Conservation (phyloP, 1,140 invertebrate species). For the Oreohelix idahoensis region DNA sequence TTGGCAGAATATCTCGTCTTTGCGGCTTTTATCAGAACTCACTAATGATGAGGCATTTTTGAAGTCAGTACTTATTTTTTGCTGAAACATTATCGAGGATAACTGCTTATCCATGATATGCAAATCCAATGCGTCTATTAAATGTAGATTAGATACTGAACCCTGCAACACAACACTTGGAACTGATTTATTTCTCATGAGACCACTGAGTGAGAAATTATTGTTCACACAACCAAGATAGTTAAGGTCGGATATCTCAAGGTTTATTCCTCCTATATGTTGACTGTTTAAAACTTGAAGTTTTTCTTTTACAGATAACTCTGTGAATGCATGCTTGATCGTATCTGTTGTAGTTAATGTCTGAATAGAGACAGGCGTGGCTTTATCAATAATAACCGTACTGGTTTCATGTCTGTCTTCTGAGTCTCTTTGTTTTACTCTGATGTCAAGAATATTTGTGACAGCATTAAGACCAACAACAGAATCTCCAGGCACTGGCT, state of each 20-base stretch:
- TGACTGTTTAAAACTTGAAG: background rate
- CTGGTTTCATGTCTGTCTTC: background rate
- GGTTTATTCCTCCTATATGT: background rate
- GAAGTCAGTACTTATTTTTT: background rate
- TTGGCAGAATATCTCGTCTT: background rate
- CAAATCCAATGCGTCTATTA: conserved; percentile 1
- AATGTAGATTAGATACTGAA: too few relatives aligned
- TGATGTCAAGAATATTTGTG: background rate
- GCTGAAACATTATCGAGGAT: background rate
- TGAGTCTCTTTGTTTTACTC: too few relatives aligned
- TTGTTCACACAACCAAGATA: background rate
- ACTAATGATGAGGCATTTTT: background rate
- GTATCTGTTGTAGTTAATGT: background rate
- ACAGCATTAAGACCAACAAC: background rate
- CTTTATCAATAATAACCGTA: background rate
- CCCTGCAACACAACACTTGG: background rate
- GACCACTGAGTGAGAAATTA: background rate
- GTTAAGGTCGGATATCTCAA: background rate
- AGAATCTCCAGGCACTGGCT: background rate
- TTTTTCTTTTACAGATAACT: background rate
- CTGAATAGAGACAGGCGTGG: background rate
- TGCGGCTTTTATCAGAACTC: background rate
- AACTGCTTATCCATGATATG: background rate
- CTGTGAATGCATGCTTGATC: background rate
- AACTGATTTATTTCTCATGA: background rate